Percentiles rank a stretch among this genome's conserved stretches.
Conservation (phyloP, 2,797 vertebrate species). For the Pipistrellus pygmaeus region DNA sequence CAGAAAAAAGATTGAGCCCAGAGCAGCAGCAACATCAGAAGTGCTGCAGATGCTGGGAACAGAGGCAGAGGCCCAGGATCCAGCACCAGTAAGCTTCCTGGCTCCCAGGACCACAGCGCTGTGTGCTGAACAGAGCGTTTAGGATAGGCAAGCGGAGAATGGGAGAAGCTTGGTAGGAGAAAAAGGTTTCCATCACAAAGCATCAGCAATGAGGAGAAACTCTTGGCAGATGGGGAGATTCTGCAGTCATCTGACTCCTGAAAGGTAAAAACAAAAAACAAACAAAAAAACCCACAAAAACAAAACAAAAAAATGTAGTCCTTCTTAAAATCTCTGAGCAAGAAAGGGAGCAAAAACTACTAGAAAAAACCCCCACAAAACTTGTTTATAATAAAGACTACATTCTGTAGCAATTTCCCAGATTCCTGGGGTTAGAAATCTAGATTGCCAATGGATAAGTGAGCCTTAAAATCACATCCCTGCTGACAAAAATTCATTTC, state of each 20-base stretch:
- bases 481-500: constrained; percentile 97
- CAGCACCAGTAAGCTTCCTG: not conserved
- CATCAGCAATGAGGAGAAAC: constrained; percentile 83
- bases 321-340: constrained; percentile 86
- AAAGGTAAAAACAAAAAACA: constrained; percentile 82
- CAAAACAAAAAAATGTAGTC: constrained; percentile 77
- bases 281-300: constrained; percentile 77
- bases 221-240: constrained; percentile 81
- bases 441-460: constrained; percentile 99
- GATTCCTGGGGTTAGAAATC: constrained; percentile 97
- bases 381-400: constrained; percentile 95
- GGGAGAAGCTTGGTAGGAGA: not conserved
- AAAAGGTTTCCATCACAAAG: constrained; percentile 77
- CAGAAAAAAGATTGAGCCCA: constrained; percentile 13
- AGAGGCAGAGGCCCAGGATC: not conserved
- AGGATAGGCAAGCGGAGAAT: not conserved
- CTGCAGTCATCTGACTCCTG: constrained; percentile 82
- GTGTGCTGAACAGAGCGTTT: not conserved
- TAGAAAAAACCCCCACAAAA: constrained; percentile 69
- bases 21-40: constrained; percentile 29
- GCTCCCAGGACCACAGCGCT: not conserved
- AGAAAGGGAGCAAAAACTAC: constrained; percentile 81
- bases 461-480: constrained; percentile 99
- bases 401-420: constrained; percentile 94
- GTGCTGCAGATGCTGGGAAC: not conserved